These are phyloP conservation scores for Florisuga fusca DNA, from an alignment of 2,797 vertebrate genomes.

Conservation along the genomic window DNA sequence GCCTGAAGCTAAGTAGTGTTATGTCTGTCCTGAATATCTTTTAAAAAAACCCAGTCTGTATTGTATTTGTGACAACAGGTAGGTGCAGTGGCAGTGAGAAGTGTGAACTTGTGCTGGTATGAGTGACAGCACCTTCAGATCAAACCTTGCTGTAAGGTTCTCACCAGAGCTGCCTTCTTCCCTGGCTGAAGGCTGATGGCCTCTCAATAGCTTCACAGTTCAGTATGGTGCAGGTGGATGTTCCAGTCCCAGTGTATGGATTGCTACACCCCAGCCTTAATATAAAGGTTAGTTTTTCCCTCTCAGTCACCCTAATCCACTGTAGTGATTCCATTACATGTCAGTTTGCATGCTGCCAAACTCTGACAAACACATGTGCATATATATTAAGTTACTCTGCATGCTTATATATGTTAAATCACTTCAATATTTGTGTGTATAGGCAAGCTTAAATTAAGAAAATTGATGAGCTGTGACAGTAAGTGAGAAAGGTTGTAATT, in stretches of 20 bases:
- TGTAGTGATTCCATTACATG: conserved; percentile 82
- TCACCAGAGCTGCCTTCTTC: not conserved
- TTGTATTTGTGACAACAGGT: not conserved
- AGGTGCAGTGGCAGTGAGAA: not conserved
- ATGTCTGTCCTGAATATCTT: not conserved
- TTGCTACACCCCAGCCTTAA: conserved; percentile 72
- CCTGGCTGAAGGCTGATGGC: not conserved
- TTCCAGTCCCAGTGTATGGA: conserved; percentile 82
- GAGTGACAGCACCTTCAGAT: not conserved
- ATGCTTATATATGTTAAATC: not conserved
- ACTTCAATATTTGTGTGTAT: not conserved
- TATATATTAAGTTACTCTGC: not conserved
- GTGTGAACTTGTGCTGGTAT: not conserved
- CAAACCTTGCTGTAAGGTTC: not conserved
- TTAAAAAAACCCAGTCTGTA: not conserved
- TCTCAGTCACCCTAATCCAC: conserved; percentile 77
- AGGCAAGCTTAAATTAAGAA: conserved; percentile 22
- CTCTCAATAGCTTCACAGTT: conserved; percentile 75
- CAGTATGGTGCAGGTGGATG: conserved; percentile 70
- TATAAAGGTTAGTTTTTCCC: conserved; percentile 77
- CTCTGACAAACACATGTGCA: not conserved
- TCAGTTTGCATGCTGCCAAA: conserved; percentile 55
- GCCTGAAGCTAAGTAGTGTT: not conserved
- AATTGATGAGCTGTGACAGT: not conserved
- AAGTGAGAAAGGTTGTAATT: not conserved